Evolutionary conservation across 2,888 invertebrate genomes (phyloP).

Genomic region (Leucoptera coffeella): DNA sequence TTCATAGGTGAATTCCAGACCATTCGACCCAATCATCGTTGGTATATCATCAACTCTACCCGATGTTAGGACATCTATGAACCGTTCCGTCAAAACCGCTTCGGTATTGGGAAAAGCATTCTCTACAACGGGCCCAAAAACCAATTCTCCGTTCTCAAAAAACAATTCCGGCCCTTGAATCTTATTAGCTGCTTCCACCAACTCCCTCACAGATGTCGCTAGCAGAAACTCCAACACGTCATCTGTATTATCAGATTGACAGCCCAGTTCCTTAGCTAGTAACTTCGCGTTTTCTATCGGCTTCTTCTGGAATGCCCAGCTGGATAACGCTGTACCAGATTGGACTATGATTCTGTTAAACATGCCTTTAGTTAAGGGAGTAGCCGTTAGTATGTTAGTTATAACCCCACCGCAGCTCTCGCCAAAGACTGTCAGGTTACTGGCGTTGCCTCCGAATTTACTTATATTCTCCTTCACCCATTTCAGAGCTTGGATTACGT

Average conservation of each 20-base stretch:
- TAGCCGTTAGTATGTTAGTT: conserved; percentile 22
- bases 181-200: conserved; percentile 19
- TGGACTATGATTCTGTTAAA: conserved; percentile 32
- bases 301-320: conserved; percentile 17
- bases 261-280: conserved; percentile 22
- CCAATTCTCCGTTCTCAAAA: conserved; percentile 7
- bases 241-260: conserved; percentile 20
- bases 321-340: conserved; percentile 21
- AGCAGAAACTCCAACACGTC: conserved; percentile 29
- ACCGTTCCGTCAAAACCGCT: conserved; percentile 23
- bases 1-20: conserved; percentile 19
- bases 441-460: conserved; percentile 33
- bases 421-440: conserved; percentile 34
- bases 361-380: conserved; percentile 24
- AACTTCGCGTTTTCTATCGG: conserved; percentile 24
- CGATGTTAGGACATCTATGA: conserved; percentile 24
- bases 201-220: conserved; percentile 23
- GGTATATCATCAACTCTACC: conserved; percentile 29
- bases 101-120: conserved; percentile 33
- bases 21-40: conserved; percentile 26
- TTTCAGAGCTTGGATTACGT: conserved; percentile 25
- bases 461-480: conserved; percentile 38
- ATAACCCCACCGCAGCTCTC: conserved; percentile 27
- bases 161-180: conserved; percentile 9
- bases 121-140: conserved; percentile 23